phyloP scores from a whole-genome alignment of 2,113 vertebrate genomes.

The Gymnarchus niloticus region DNA sequence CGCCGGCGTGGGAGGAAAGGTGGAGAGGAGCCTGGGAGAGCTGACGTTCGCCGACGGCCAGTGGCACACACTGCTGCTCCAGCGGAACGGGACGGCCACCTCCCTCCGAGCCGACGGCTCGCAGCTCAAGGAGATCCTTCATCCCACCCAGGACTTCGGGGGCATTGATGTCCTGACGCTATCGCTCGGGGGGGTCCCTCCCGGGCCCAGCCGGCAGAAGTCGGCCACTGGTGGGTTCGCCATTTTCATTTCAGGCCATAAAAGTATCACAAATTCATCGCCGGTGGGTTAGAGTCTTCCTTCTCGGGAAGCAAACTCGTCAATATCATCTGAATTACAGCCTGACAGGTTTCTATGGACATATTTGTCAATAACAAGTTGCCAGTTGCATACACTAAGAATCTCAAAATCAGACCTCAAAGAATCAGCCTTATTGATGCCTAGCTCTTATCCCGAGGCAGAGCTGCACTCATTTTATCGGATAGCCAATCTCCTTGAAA shows the following conservation, averaged over 20 bases:
- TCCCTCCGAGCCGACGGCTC: slow-evolving; percentile 66
- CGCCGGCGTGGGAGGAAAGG: slow-evolving; percentile 82
- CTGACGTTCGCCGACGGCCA: slow-evolving; percentile 75
- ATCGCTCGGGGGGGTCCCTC: slow-evolving; percentile 84
- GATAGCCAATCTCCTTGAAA: too few species aligned
- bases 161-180: slow-evolving; percentile 77
- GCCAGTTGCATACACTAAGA: background rate
- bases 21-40: slow-evolving; percentile 81
- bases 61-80: slow-evolving; percentile 80
- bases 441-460: too few species aligned
- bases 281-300: background rate
- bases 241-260: background rate
- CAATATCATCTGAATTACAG: background rate
- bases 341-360: too few species aligned
- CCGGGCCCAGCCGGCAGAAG: slow-evolving; percentile 67
- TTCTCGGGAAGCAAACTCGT: background rate
- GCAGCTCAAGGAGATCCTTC: slow-evolving; percentile 66
- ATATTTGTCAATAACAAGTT: background rate
- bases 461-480: too few species aligned
- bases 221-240: slow-evolving; percentile 64
- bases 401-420: background rate
- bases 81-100: slow-evolving; percentile 76
- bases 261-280: background rate
- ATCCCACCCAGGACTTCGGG: slow-evolving; percentile 86
- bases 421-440: background rate